Evolutionary conservation across 2,888 invertebrate genomes (phyloP), one percentile per base, ranked within the genome.

Genomic region (Dryomyza anilis): DNA sequence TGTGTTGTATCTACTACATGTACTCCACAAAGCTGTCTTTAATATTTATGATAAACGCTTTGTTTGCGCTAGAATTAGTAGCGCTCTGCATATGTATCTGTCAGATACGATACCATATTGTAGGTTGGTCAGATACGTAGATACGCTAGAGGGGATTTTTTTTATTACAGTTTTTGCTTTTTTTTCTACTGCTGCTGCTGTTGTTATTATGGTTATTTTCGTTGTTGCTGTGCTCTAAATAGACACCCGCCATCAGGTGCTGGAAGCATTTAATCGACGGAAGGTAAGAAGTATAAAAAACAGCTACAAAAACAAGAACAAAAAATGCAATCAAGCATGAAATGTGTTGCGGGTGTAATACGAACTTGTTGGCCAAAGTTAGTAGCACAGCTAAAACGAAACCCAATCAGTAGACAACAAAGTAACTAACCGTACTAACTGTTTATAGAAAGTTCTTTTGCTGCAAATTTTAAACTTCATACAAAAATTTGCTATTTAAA

Each of bases 51-150:
- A 29, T 43, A 43, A 46, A 43, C 46, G 45, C 45, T 58, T 58
- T 58, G 58, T 46, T 58, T 58, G 46, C 45, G 43, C 45, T 43
- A 7, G 30, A 58, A 58, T 58, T 46, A 58, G 58, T 58, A 45
- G 58, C 46, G 46, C 27, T 25, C 8, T 25, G 58, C 55, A 55
- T 21, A 4, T 21, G 21, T 50, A 23, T 21, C 8, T 25, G 23
- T 19, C n/a, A 50, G 23, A 50, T 50, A 39, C n/a, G 39, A 39
- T 39, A n/a, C n/a, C n/a, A 14, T 39, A 14, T n/a, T 39, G 3
- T n/a, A 39, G 3, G 39, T 39, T 39, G 39, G 12, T 39, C 14
- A 8, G 33, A 12, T 33, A 33, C 12, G 1, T 29, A 19, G n/a
- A 50, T 50, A 6, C 25, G n/a, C 23, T 16, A 23, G 48, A 23